Percentiles rank a stretch among this genome's conserved stretches.
Evolutionary conservation across 2,113 vertebrate species (phyloP).

Genomic region (Grammomys surdaster): DNA sequence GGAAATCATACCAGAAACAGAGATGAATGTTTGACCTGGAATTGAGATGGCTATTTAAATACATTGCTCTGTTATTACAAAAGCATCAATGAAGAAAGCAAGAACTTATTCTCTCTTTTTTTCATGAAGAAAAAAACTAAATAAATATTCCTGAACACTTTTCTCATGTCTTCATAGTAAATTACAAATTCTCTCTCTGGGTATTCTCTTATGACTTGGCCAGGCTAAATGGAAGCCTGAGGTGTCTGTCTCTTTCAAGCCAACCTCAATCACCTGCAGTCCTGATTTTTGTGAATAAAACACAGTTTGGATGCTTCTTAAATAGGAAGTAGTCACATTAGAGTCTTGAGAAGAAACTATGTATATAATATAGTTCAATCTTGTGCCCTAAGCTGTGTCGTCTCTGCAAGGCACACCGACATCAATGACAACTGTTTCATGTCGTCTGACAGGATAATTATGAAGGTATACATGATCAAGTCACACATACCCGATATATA

Average conservation of each 20-base stretch:
- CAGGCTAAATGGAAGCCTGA: neutral
- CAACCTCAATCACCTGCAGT: neutral
- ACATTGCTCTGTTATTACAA: neutral
- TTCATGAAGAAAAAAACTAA: neutral
- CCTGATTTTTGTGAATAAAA: conserved; percentile 26
- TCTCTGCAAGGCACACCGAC: neutral
- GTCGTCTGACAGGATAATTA: neutral
- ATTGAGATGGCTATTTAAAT: neutral
- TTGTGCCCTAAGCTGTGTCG: neutral
- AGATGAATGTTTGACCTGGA: neutral
- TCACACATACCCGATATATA: neutral
- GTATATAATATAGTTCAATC: neutral
- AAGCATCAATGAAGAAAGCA: neutral
- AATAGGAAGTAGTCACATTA: neutral
- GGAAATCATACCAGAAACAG: conserved; percentile 20
- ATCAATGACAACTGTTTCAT: neutral
- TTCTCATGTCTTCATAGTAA: neutral
- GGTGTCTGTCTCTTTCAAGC: neutral
- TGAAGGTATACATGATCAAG: neutral
- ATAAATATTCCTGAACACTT: conserved; percentile 7
- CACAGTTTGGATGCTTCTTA: neutral
- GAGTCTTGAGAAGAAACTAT: neutral
- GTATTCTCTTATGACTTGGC: neutral
- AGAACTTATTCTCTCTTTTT: neutral
- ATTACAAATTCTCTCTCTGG: neutral